Conservation (phyloP, 64 coral and sea anemone species). For the Montipora capricornis region DNA sequence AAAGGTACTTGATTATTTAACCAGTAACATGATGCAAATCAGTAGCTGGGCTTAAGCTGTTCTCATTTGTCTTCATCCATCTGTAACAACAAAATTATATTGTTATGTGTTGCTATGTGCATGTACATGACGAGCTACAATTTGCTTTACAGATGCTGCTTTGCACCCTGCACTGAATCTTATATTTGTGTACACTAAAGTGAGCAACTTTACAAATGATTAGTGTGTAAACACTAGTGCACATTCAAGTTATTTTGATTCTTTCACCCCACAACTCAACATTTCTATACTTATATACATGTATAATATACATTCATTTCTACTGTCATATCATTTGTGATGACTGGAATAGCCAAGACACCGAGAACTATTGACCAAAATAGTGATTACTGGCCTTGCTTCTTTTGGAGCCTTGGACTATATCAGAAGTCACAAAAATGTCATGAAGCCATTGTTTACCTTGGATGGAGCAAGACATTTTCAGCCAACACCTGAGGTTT, state of each 20-base stretch:
- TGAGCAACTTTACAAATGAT: constrained; percentile 20
- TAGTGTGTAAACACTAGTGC: not conserved
- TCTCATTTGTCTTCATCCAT: not conserved
- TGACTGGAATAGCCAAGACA: constrained; percentile 73
- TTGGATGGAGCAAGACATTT: constrained; percentile 61
- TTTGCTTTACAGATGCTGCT: not conserved
- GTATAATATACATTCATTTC: constrained; percentile 22
- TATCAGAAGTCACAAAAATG: constrained; percentile 70
- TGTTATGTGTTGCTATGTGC: constrained; percentile 32
- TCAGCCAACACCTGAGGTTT: constrained; percentile 62
- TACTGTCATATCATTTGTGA: constrained; percentile 78
- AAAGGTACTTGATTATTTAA: constrained; percentile 40
- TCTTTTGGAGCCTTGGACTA: constrained; percentile 68
- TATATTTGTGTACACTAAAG: constrained; percentile 16
- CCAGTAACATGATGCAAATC: constrained; percentile 43
- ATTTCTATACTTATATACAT: not conserved
- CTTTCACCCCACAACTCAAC: constrained; percentile 1
- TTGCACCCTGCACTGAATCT: constrained; percentile 16
- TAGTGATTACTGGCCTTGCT: constrained; percentile 59
- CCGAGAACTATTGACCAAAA: constrained; percentile 77
- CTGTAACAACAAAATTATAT: constrained; percentile 1
- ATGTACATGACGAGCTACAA: constrained; percentile 12
- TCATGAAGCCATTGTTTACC: constrained; percentile 79
- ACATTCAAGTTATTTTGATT: not conserved
- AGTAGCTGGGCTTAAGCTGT: constrained; percentile 19